Evolutionary conservation across 1,140 invertebrate genomes (phyloP).

Genomic region (Anastrepha obliqua): DNA sequence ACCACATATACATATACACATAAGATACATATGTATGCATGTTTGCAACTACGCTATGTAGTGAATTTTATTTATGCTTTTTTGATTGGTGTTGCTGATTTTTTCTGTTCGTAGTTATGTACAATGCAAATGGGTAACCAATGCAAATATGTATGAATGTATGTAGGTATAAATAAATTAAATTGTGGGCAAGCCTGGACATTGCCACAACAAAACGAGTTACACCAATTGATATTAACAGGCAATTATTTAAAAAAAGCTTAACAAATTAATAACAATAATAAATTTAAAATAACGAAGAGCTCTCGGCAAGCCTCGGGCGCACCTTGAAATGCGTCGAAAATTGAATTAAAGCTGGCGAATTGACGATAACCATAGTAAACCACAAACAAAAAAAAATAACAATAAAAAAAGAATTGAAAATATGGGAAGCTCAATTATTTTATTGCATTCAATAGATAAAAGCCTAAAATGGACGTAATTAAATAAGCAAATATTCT

Average conservation of each 20-base stretch:
- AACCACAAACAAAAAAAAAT: not conserved
- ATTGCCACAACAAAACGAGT: not conserved
- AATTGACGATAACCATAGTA: not conserved
- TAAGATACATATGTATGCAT: not conserved
- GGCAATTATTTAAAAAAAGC: constrained; percentile 4
- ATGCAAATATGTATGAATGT: not conserved
- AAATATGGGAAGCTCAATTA: not conserved
- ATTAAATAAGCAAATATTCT: constrained; percentile 2
- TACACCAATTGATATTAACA: not conserved
- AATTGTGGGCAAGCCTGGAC: constrained; percentile 28
- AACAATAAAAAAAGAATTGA: not conserved
- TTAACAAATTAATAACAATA: constrained; percentile 29
- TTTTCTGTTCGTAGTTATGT: too few species aligned
- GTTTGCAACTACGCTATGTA: too few species aligned
- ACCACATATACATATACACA: not conserved
- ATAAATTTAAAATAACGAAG: constrained; percentile 28
- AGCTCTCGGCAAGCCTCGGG: not conserved
- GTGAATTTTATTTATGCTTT: too few species aligned
- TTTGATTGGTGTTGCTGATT: too few species aligned
- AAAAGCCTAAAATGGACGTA: constrained; percentile 4
- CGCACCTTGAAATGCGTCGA: constrained; percentile 22
- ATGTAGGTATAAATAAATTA: not conserved
- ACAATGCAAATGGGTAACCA: too few species aligned
- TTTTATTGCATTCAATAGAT: not conserved
- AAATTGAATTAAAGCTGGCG: constrained; percentile 23